phyloP scores from a whole-genome alignment of 2,113 vertebrate genomes.

The Raja brachyura region DNA sequence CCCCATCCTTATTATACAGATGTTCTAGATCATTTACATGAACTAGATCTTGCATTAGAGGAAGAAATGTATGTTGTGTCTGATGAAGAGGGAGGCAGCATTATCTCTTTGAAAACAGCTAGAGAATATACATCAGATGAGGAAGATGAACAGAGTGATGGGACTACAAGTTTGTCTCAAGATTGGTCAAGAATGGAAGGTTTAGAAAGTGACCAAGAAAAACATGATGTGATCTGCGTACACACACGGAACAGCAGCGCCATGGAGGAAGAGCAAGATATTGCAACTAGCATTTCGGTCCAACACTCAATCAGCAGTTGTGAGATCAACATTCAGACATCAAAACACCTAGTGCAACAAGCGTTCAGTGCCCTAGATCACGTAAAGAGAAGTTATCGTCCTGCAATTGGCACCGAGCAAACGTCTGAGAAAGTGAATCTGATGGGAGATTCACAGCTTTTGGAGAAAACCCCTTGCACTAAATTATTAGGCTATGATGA shows the following conservation, averaged over 20 bases:
- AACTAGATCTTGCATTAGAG: background rate
- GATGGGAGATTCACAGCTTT: background rate
- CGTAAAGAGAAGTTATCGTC: background rate
- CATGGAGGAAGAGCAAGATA: background rate
- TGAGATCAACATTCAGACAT: conserved; percentile 25
- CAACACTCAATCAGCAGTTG: conserved; percentile 20
- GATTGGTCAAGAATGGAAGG: background rate
- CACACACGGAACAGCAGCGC: background rate
- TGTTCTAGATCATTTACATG: conserved; percentile 37
- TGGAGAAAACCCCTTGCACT: background rate
- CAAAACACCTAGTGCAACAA: conserved; percentile 18
- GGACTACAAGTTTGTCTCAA: background rate
- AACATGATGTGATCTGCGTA: background rate
- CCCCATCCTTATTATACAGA: background rate
- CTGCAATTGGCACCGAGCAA: background rate
- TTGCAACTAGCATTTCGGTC: background rate
- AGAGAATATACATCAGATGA: conserved; percentile 43
- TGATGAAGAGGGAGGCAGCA: conserved; percentile 1
- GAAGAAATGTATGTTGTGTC: conserved; percentile 24
- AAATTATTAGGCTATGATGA: conserved; percentile 9
- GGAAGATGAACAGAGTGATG: conserved; percentile 40
- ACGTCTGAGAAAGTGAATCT: background rate
- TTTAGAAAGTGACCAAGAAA: background rate
- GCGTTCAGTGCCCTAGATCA: conserved; percentile 16
- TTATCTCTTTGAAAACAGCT: conserved; percentile 38